These are phyloP conservation scores for Scaptomyza flava DNA, from an alignment of 2,888 invertebrate genomes.

Conservation along the genomic window DNA sequence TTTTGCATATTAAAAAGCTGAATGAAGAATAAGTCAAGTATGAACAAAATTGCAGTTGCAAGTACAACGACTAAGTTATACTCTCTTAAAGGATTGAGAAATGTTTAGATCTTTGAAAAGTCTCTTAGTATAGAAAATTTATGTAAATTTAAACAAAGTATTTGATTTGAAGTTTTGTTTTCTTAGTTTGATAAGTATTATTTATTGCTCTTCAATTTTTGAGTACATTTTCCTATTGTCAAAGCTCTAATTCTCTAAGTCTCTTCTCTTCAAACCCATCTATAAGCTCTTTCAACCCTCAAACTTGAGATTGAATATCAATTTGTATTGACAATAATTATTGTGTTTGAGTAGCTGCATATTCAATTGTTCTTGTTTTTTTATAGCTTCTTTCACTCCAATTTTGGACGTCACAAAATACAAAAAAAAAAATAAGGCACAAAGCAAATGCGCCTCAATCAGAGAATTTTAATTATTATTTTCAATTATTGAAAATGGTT, in stretches of 20 bases:
- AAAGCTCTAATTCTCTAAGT: too few species aligned
- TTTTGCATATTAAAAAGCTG: slow-evolving; percentile 63
- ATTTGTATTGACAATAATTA: slow-evolving; percentile 47
- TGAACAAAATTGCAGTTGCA: background rate
- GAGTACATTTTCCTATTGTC: too few species aligned
- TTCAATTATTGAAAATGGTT: slow-evolving; percentile 81
- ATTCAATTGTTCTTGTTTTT: slow-evolving; percentile 36
- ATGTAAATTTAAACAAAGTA: too few species aligned
- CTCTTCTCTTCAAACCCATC: too few species aligned
- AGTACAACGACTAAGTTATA: background rate
- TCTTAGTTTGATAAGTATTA: too few species aligned
- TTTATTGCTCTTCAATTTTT: too few species aligned
- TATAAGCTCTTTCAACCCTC: background rate
- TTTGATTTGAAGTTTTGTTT: too few species aligned
- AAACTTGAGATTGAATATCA: slow-evolving; percentile 44
- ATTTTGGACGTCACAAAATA: slow-evolving; percentile 60
- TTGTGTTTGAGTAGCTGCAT: slow-evolving; percentile 50
- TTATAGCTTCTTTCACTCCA: slow-evolving; percentile 72
- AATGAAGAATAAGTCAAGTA: slow-evolving; percentile 17
- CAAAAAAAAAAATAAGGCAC: background rate
- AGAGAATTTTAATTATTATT: slow-evolving; percentile 82
- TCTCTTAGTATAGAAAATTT: too few species aligned
- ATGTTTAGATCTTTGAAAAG: too few species aligned
- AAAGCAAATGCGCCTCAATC: slow-evolving; percentile 62
- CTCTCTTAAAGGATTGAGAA: background rate